Percentiles rank a stretch among this genome's conserved stretches.
Conservation (phyloP, 2,888 invertebrate species). For the Polietes domitor region DNA sequence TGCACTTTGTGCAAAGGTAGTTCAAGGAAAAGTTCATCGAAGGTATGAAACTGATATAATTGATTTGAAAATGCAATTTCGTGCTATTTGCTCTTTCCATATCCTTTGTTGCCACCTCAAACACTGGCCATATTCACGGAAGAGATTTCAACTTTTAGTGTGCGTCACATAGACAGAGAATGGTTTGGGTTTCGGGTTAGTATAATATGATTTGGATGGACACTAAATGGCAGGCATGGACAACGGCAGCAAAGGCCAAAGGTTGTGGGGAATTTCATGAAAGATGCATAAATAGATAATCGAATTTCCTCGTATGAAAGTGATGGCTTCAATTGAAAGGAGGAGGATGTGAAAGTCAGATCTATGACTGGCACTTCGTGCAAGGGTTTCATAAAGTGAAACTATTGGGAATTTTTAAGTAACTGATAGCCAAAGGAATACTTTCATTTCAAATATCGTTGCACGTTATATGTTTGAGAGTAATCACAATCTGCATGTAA, state of each 20-base stretch:
- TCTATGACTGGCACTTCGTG: no score
- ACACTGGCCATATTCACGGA: background rate
- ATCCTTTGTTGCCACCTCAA: background rate
- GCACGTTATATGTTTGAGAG: no score
- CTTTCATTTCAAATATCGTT: no score
- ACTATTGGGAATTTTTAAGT: no score
- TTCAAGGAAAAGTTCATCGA: background rate
- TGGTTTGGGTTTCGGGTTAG: background rate
- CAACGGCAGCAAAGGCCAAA: constrained; percentile 1
- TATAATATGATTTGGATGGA: background rate
- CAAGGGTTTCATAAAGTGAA: no score
- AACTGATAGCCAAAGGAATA: no score
- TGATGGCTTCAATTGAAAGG: no score
- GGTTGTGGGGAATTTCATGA: background rate
- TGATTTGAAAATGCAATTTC: constrained; percentile 25
- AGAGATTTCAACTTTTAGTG: background rate
- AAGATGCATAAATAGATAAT: background rate
- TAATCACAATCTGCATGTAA: no score
- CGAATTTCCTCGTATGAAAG: no score
- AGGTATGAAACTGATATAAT: constrained; percentile 8
- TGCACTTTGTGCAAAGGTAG: no score
- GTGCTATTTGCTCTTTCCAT: background rate
- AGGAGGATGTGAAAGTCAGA: no score
- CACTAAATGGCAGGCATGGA: background rate
- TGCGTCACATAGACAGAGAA: no score